phyloP scores from a whole-genome alignment of 2,888 invertebrate genomes.

The Scrobipalpa atriplicella region DNA sequence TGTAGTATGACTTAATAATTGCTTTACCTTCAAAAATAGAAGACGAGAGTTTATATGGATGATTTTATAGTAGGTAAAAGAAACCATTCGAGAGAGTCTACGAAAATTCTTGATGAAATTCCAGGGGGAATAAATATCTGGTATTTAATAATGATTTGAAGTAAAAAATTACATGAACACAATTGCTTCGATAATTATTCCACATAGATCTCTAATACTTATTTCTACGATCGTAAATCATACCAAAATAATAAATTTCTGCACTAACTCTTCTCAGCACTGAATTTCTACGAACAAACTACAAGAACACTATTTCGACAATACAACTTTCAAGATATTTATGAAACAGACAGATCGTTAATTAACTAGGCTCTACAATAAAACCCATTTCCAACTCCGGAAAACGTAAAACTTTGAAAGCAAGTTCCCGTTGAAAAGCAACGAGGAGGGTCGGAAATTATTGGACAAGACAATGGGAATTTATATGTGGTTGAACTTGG shows the following conservation, averaged over 20 bases:
- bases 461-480: conserved; percentile 16
- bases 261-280: neutral
- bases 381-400: neutral
- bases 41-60: too few species aligned
- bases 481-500: conserved; percentile 15
- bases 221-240: too few species aligned
- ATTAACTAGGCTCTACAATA: neutral
- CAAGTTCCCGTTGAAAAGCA: neutral
- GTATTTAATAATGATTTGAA: too few species aligned
- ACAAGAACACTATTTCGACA: neutral
- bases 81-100: neutral
- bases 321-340: neutral
- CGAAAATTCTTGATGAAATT: neutral
- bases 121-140: too few species aligned
- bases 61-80: neutral
- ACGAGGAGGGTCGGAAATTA: conserved; percentile 2
- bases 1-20: too few species aligned
- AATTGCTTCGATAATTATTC: too few species aligned
- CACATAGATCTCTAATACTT: too few species aligned
- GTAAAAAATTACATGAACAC: too few species aligned
- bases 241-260: too few species aligned
- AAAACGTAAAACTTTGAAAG: neutral
- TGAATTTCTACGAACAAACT: neutral
- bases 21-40: too few species aligned
- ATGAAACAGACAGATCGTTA: conserved; percentile 8